A percentile compares a stretch with the other conserved stretches of the same genome.
Conservation (phyloP, 2,888 invertebrate species). For the Cheiracanthium punctorium region DNA sequence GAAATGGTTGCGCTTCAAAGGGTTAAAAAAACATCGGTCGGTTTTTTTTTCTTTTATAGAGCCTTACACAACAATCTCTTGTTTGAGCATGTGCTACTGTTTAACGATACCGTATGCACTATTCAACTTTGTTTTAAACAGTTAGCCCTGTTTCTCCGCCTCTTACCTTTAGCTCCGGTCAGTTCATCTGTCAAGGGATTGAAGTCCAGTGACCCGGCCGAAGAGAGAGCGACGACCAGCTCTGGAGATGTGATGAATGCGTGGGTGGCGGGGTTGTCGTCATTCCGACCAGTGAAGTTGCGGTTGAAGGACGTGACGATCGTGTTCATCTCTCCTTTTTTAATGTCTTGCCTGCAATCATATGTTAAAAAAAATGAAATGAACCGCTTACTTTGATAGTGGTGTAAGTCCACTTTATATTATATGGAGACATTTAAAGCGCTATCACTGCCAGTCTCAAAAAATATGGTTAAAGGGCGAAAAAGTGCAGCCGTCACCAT, state of each 20-base stretch:
- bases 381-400: too few relatives aligned
- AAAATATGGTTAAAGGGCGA: too few relatives aligned
- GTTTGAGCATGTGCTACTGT: neutral
- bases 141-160: too few relatives aligned
- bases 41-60: neutral
- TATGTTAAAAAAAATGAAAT: too few relatives aligned
- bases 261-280: conserved; percentile 98
- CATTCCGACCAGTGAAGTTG: conserved; percentile 96
- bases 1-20: too few relatives aligned
- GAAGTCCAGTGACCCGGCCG: conserved; percentile 91
- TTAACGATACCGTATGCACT: too few relatives aligned
- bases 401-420: too few relatives aligned
- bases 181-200: conserved; percentile 92
- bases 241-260: conserved; percentile 99
- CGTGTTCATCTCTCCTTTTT: conserved; percentile 99
- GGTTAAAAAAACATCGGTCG: too few relatives aligned
- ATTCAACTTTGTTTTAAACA: too few relatives aligned
- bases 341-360: conserved; percentile 86
- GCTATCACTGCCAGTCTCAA: neutral
- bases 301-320: conserved; percentile 99
- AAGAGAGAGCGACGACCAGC: conserved; percentile 94
- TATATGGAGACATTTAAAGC: neutral
- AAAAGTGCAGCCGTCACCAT: too few relatives aligned
- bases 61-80: neutral
- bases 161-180: conserved; percentile 83